Evolutionary conservation across 2,797 vertebrate genomes (phyloP), one percentile per base, ranked within the genome.

Genomic region (Mus caroli): DNA sequence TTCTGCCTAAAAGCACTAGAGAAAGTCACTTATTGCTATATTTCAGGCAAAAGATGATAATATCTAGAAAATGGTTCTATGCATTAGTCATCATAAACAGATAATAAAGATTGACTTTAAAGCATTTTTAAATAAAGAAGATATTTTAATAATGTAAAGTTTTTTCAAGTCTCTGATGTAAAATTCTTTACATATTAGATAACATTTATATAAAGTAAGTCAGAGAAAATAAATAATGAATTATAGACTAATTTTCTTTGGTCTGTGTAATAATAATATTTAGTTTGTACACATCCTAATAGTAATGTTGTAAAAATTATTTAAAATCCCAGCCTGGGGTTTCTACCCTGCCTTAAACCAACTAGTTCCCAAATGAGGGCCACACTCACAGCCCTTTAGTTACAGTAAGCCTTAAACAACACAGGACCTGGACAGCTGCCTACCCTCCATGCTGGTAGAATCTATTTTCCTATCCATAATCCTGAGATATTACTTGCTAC

Each of bases 71-170:
- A 78, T 17, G 6, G 3, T 37, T 94, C 43, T 88, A 82, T 67
- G 77, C 28, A 1, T 85, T 69, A 85, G 43, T 67, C 12, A 71
- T 91, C 37, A 19, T 90, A 91, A 95, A 80, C 90, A 14, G 34
- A 88, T 92, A 40, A 7, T 75, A 82, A 58, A 93, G 67, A 24
- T 6, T 80, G 82, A 97, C 94, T 92, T 24, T 67, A 97, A 97
- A 94, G 40, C 28, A 90, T 34, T 87, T 88, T 96, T 94, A 83
- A 95, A 37, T 92, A 78, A 93, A 76, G 11, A 8, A 84, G 11
- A 9, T 91, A n/a, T 79, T 20, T 92, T 89, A 67, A 71, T 91
- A 71, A 56, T 79, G 58, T 56, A 37, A 91, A 89, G 37, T 50
- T 89, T 17, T 19, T 80, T 94, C 79, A 92, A 92, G n/a, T 50